These are phyloP conservation scores for Aethina tumida DNA, from an alignment of 1,140 invertebrate genomes.

Conservation along the genomic window DNA sequence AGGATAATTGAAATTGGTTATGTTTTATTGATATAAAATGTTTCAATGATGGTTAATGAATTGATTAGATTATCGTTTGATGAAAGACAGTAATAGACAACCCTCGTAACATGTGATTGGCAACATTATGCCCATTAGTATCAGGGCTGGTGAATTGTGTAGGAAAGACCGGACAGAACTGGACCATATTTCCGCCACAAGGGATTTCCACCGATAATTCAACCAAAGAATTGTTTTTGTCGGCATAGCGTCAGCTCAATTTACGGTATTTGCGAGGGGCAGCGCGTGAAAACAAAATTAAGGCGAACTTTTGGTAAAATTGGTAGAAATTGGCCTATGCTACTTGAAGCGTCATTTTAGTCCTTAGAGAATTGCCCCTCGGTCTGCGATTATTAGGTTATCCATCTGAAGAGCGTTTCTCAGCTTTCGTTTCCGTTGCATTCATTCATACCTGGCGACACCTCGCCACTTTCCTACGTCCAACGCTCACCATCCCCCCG, in stretches of 20 bases:
- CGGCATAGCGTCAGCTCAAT: conserved; percentile 26
- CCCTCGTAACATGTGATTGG: conserved; percentile 11
- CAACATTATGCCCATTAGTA: conserved; percentile 4
- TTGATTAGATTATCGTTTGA: no score
- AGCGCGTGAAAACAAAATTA: conserved; percentile 49
- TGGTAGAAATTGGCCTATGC: conserved; percentile 47
- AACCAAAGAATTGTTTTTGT: conserved; percentile 28
- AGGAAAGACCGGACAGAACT: conserved; percentile 1
- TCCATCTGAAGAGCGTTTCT: no score
- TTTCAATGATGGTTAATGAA: no score
- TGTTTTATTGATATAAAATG: no score
- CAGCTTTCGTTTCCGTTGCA: no score
- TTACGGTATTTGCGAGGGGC: conserved; percentile 22
- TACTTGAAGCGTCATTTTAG: conserved; percentile 30
- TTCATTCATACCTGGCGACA: no score
- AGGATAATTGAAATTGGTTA: conserved; percentile 10
- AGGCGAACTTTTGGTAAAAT: conserved; percentile 48
- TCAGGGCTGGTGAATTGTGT: not conserved
- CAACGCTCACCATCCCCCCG: no score
- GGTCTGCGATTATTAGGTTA: conserved; percentile 33
- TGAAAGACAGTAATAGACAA: conserved; percentile 18
- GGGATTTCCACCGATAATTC: conserved; percentile 21
- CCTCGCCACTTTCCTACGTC: no score
- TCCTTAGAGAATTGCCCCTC: conserved; percentile 25
- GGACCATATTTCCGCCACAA: conserved; percentile 9